Conservation (phyloP, 2,797 vertebrate genomes). For the Alectoris magna region DNA sequence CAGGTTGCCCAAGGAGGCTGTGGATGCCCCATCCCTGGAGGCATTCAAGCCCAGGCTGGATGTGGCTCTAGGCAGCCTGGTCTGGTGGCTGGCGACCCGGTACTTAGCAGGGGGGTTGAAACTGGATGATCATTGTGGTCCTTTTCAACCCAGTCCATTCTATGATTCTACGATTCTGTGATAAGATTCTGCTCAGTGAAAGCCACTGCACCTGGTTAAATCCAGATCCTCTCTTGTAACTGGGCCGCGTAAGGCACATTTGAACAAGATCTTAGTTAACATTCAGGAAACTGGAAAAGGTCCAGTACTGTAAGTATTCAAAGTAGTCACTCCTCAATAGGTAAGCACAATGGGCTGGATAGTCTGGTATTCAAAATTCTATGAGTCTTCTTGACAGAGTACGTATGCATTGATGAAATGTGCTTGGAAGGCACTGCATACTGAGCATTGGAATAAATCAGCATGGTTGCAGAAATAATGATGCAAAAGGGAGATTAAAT, state of each 20-base stretch:
- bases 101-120: too few species aligned
- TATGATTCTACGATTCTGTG: too few species aligned
- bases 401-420: background rate
- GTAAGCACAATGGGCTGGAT: fast-evolving
- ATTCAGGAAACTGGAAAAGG: background rate
- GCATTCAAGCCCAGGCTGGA: too few species aligned
- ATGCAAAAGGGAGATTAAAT: background rate
- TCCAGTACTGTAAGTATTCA: background rate
- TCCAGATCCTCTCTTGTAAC: background rate
- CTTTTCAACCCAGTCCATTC: too few species aligned
- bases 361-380: fast-evolving
- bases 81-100: too few species aligned
- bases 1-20: too few species aligned
- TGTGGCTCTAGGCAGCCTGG: too few species aligned
- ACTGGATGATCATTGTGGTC: too few species aligned
- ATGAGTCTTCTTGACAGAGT: background rate
- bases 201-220: background rate
- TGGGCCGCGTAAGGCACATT: background rate
- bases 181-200: background rate
- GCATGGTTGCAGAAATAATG: background rate
- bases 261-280: background rate
- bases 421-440: background rate
- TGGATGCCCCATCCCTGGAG: too few species aligned
- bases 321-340: background rate
- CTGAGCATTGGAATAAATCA: background rate